Percentiles rank a stretch among this genome's conserved stretches.
Conservation (phyloP, 1,140 invertebrate genomes). For the Zaprionus taronus region DNA sequence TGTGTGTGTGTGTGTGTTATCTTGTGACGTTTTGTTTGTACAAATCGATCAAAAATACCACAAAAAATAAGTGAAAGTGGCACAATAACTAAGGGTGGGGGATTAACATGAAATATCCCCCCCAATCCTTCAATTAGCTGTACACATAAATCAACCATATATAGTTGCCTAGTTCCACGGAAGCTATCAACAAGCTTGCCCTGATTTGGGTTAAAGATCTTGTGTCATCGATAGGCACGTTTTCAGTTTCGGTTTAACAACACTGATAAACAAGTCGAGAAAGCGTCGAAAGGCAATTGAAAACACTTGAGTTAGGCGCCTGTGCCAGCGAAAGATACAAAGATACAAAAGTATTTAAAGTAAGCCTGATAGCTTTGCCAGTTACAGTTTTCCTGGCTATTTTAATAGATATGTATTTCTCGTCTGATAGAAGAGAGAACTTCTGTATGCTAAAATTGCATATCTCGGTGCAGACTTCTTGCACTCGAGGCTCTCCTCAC, state of each 20-base stretch:
- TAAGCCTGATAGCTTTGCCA: not conserved
- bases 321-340: slow-evolving; percentile 6
- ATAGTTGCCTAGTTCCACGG: slow-evolving; percentile 21
- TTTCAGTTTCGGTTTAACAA: slow-evolving; percentile 10
- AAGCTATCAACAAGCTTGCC: slow-evolving; percentile 39
- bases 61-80: slow-evolving; percentile 56
- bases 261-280: slow-evolving; percentile 17
- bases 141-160: slow-evolving; percentile 60
- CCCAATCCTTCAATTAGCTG: slow-evolving; percentile 59
- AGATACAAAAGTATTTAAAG: slow-evolving; percentile 16
- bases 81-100: slow-evolving; percentile 38
- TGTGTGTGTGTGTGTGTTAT: slow-evolving; percentile 57
- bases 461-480: slow-evolving; percentile 14
- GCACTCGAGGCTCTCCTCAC: slow-evolving; percentile 15
- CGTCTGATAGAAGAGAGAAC: not conserved
- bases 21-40: slow-evolving; percentile 62
- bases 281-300: slow-evolving; percentile 1
- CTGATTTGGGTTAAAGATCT: slow-evolving; percentile 70
- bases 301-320: slow-evolving; percentile 35
- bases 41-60: slow-evolving; percentile 67
- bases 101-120: slow-evolving; percentile 51
- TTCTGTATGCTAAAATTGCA: slow-evolving; percentile 18
- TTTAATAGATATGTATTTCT: not conserved
- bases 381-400: too few relatives aligned
- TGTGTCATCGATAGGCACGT: slow-evolving; percentile 48